Evolutionary conservation across 2,113 vertebrate species (phyloP).

Genomic region (Aythya baeri): DNA sequence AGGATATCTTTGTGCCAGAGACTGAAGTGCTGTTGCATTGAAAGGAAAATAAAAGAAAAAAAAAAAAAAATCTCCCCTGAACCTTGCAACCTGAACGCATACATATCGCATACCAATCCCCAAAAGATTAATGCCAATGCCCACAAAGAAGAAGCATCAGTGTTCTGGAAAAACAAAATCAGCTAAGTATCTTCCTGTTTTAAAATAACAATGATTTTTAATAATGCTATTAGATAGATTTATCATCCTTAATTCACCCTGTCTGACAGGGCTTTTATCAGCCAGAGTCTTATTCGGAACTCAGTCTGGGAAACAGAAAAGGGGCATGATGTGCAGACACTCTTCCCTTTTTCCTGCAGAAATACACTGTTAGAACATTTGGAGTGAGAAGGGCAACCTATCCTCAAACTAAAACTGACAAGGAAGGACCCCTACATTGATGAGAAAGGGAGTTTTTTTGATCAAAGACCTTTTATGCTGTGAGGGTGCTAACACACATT

Average conservation of each 20-base stretch:
- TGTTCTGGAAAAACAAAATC: neutral
- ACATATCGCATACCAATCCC: neutral
- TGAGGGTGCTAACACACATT: neutral
- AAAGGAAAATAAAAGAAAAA: slow-evolving; percentile 52
- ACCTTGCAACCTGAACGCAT: neutral
- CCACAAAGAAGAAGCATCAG: neutral
- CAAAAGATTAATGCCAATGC: neutral
- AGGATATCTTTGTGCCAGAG: slow-evolving; percentile 30
- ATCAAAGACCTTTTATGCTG: neutral
- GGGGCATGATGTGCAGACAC: neutral
- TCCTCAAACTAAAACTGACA: neutral
- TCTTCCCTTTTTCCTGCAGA: neutral
- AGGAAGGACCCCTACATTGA: neutral
- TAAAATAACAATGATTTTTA: neutral
- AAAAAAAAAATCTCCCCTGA: neutral
- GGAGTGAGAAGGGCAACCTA: rapidly evolving
- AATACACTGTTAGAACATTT: neutral
- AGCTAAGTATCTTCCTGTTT: neutral
- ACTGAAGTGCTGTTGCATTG: neutral
- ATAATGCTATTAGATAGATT: slow-evolving; percentile 26
- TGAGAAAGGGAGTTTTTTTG: neutral
- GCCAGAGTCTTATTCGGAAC: neutral
- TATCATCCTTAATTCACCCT: slow-evolving; percentile 26
- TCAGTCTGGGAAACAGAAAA: neutral
- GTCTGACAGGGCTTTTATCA: neutral